Evolutionary conservation across 2,113 vertebrate genomes (phyloP), one percentile per base, ranked within the genome.

Genomic region (Coturnix japonica): DNA sequence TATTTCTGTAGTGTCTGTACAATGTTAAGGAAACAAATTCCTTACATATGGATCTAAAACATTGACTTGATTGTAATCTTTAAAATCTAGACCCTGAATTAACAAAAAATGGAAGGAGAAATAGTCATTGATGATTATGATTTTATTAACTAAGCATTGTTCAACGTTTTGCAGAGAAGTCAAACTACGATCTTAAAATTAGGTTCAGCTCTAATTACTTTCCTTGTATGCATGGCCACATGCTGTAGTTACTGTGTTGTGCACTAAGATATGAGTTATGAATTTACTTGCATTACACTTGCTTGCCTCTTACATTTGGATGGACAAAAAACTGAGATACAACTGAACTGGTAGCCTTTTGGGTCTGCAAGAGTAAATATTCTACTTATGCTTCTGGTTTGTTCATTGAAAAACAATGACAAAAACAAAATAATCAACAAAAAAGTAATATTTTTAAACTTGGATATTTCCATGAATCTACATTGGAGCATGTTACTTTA

Each of bases 311-410:
- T 77, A 14, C 10, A 5, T 78, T 87, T 90, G 44, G 67, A 33
- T 57, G 12, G 30, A 21, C 11, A 28, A 2, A 81, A 65, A 14
- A 60, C 9, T 66, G 59, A 16, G 13, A 10, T 49, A 13, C 23
- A 17, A 37, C 37, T 46, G 54, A 66, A 54, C 76, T 30, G 23
- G 46, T 87, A 59, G 56, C 79, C 21, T 18, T 37, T 72, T 90
- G 51, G n/a, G 14, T 49, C 53, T 73, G 20, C 53, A 79, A 76
- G 11, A 0, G 0, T 57, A 9, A 73, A 9, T 7, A 0, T n/a
- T 92, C 20, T 76, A 2, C 53, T 69, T 71, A 30, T 4, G 76
- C 11, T 64, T 81, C 18, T 72, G 1, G 0, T 66, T 51, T 3
- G 57, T 53, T 53, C 79, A 63, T n/a, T 16, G 31, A 19, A 30